A percentile compares a stretch with the other conserved stretches of the same genome.
phyloP scores from a whole-genome alignment of 2,888 invertebrate species.

The Noctua janthe region DNA sequence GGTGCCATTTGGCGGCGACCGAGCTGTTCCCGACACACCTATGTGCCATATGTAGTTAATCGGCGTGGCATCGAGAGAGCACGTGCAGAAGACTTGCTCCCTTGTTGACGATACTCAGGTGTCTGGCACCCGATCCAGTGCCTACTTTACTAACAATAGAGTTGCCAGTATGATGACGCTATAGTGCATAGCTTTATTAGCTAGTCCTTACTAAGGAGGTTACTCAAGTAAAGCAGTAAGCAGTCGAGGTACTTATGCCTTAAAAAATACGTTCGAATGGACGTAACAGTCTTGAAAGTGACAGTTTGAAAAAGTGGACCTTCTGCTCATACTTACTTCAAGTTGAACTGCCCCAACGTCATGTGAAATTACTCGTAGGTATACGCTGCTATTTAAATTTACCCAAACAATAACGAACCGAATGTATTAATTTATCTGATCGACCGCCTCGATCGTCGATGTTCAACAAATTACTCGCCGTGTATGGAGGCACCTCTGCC shows the following conservation, averaged over 20 bases:
- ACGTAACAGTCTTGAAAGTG: neutral
- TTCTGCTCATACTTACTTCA: neutral
- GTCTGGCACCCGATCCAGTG: neutral
- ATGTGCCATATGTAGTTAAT: slow-evolving; percentile 13
- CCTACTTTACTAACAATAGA: no score
- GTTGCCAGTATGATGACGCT: neutral
- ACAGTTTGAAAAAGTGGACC: neutral
- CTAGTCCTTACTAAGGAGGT: no score
- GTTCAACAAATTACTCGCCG: neutral
- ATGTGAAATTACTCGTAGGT: slow-evolving; percentile 9
- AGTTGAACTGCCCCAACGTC: neutral
- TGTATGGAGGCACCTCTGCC: slow-evolving; percentile 3
- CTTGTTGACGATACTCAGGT: neutral
- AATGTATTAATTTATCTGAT: slow-evolving; percentile 10
- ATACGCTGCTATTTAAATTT: neutral
- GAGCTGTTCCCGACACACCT: neutral
- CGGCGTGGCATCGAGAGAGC: neutral
- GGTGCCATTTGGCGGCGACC: slow-evolving; percentile 28
- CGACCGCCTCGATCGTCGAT: neutral
- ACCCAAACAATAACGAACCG: slow-evolving; percentile 21
- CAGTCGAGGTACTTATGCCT: neutral
- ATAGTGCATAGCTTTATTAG: no score
- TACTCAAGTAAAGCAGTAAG: neutral
- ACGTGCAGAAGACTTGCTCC: neutral
- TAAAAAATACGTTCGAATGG: neutral